Evolutionary conservation across 2,113 vertebrate species (phyloP), one percentile per base, ranked within the genome.

Genomic region (Nycticebus coucang): DNA sequence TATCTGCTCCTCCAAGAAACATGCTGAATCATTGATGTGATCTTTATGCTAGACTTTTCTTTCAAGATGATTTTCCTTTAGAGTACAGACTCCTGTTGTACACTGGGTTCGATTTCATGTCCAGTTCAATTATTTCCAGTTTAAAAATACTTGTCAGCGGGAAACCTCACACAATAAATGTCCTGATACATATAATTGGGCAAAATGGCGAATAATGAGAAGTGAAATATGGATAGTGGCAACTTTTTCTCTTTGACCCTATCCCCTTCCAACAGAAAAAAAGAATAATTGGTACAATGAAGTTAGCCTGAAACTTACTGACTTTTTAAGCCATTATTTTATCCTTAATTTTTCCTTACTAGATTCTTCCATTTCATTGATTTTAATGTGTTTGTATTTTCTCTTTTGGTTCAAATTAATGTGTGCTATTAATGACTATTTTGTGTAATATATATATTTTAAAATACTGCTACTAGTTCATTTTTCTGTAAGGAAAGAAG

Each of bases 151-250:
- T 75, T 24, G 33, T 78, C 41, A 96, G 41, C n/a, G 95, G 53
- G 72, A 57, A 88, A 82, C 35, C 22, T 88, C 50, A 94, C 60
- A 91, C 33, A 77, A 19, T 88, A 92, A 82, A 75, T 89, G 18
- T 91, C 22, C 50, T 89, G 69, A 71, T 94, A 72, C 18, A 79
- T 80, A 17, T 90, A 96, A 97, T 92, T 96, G 35, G 66, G 21
- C 72, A 79, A 93, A 97, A 93, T 71, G 60, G 10, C 91, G 94
- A 96, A 93, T 97, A 96, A 97, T 90, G 55, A 96, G 41, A 75
- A 91, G 37, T 94, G 93, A 97, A 87, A 93, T 96, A 86, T 96
- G 35, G 28, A 85, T 81, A 35, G 14, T 97, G 92, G 41, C 91
- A 97, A 62, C 59, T 26, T 93, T 94, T 96, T 68, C 62, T 81